A percentile compares a stretch with the other conserved stretches of the same genome.
Evolutionary conservation across 2,797 vertebrate genomes (phyloP).

Genomic region (Mus spretus): DNA sequence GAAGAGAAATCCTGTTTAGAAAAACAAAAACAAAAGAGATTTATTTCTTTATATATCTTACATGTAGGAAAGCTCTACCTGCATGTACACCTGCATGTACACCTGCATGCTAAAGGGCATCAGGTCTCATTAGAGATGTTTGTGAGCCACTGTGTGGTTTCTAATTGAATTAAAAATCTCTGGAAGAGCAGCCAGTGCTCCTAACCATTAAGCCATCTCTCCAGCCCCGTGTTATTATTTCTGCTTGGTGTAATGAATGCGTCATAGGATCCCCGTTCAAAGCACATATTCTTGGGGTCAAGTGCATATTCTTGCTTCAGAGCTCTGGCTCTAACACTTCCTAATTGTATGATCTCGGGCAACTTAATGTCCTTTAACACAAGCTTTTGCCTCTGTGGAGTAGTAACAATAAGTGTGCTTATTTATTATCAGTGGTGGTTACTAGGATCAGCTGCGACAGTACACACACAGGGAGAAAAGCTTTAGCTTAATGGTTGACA

Average conservation of each 20-base stretch:
- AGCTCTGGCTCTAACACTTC: neutral
- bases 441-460: neutral
- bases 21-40: neutral
- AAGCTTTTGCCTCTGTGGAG: slow-evolving; percentile 33
- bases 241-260: neutral
- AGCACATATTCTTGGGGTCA: slow-evolving; percentile 16
- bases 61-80: neutral
- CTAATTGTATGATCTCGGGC: neutral
- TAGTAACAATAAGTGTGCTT: neutral
- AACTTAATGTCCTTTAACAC: slow-evolving; percentile 31
- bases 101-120: neutral
- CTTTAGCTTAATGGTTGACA: neutral
- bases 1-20: neutral
- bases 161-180: neutral
- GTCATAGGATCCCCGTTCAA: neutral
- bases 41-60: neutral
- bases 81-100: neutral
- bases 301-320: neutral
- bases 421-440: neutral
- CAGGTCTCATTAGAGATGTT: neutral
- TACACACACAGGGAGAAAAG: neutral
- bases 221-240: neutral
- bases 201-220: neutral
- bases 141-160: neutral
- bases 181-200: neutral